Percentiles rank a stretch among this genome's conserved stretches.
Evolutionary conservation across 2,888 invertebrate species (phyloP).

Genomic region (Caenorhabditis zanzibari): DNA sequence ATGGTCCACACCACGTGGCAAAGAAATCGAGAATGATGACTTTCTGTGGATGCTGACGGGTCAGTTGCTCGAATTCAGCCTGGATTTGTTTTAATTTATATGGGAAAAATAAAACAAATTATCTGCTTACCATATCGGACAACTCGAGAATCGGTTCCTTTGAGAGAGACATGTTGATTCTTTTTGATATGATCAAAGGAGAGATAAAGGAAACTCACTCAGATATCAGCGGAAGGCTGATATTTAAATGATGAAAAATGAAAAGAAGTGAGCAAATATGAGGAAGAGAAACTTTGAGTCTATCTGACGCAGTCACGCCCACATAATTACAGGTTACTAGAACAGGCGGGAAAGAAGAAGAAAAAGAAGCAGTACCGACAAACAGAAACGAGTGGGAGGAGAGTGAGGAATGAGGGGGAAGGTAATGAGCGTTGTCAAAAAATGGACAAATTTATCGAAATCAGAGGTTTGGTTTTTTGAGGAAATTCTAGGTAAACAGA

Average conservation of each 20-base stretch:
- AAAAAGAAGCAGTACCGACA: constrained; percentile 31
- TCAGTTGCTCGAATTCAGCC: constrained; percentile 79
- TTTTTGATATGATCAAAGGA: neutral
- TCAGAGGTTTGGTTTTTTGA: neutral
- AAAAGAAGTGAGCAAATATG: constrained; percentile 35
- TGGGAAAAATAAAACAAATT: neutral
- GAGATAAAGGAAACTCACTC: too few relatives aligned
- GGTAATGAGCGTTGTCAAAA: constrained; percentile 33
- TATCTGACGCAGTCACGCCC: constrained; percentile 57
- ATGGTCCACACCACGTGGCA: constrained; percentile 80
- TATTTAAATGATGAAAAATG: constrained; percentile 22
- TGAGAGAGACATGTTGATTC: constrained; percentile 23
- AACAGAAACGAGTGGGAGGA: constrained; percentile 47
- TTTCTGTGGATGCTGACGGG: constrained; percentile 65
- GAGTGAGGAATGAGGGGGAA: neutral
- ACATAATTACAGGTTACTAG: constrained; percentile 53
- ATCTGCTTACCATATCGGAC: constrained; percentile 36
- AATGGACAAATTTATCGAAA: neutral
- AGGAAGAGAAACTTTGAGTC: constrained; percentile 39
- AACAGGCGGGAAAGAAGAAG: constrained; percentile 25
- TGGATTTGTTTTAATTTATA: constrained; percentile 34
- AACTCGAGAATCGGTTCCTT: constrained; percentile 54
- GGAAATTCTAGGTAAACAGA: constrained; percentile 5
- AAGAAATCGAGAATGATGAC: constrained; percentile 78
- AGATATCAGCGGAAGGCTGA: constrained; percentile 9